These are phyloP conservation scores for Charina bottae DNA, from an alignment of 2,113 vertebrate genomes.

Conservation along the genomic window DNA sequence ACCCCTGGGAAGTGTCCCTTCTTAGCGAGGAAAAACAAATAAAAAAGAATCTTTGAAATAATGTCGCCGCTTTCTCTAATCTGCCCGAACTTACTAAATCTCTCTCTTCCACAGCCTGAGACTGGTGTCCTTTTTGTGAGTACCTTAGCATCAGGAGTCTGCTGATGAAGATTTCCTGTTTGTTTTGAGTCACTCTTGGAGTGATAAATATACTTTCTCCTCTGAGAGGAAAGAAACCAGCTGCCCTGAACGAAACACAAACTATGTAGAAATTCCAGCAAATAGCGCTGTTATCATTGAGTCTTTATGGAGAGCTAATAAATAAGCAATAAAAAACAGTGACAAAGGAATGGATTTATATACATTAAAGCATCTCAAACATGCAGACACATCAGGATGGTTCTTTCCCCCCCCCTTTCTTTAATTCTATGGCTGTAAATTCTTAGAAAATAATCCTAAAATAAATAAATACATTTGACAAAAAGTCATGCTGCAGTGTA, in stretches of 20 bases:
- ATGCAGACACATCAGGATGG: neutral
- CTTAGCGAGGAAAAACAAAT: neutral
- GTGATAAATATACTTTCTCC: slow-evolving; percentile 88
- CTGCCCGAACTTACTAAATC: slow-evolving; percentile 60
- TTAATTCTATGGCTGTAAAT: slow-evolving; percentile 63
- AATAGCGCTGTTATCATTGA: slow-evolving; percentile 76
- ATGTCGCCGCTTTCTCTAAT: slow-evolving; percentile 64
- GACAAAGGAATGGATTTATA: slow-evolving; percentile 61
- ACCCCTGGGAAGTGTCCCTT: slow-evolving; percentile 8
- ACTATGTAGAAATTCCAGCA: slow-evolving; percentile 78
- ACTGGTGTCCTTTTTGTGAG: slow-evolving; percentile 80
- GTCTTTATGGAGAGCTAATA: slow-evolving; percentile 71
- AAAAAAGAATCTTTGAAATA: slow-evolving; percentile 40
- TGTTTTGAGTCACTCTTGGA: slow-evolving; percentile 87
- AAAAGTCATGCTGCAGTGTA: slow-evolving; percentile 52
- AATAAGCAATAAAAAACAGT: slow-evolving; percentile 54
- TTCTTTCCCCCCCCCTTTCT: slow-evolving; percentile 50
- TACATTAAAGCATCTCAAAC: slow-evolving; percentile 50
- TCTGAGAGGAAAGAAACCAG: slow-evolving; percentile 84
- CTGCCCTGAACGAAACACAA: slow-evolving; percentile 78
- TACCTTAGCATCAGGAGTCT: slow-evolving; percentile 90
- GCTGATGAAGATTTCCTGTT: slow-evolving; percentile 91
- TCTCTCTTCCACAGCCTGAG: slow-evolving; percentile 72
- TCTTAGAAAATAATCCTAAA: slow-evolving; percentile 60
- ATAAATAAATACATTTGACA: slow-evolving; percentile 67